A percentile compares a stretch with the other conserved stretches of the same genome.
Evolutionary conservation across 2,113 vertebrate species (phyloP).

Genomic region (Nothocercus julius): DNA sequence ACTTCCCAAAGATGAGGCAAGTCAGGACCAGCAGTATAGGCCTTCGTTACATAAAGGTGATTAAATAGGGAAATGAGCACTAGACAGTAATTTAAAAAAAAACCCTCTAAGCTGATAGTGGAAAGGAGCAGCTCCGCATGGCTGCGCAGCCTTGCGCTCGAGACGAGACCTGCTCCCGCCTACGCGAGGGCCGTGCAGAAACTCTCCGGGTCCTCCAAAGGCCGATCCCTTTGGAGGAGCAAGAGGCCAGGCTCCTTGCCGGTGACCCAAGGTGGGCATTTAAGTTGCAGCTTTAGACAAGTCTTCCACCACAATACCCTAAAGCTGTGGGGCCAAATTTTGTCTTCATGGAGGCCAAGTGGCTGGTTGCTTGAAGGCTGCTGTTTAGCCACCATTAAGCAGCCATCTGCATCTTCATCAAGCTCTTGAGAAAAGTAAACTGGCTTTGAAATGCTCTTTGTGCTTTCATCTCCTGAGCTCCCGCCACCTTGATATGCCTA

Average conservation of each 20-base stretch:
- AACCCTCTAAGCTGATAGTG: neutral
- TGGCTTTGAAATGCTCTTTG: neutral
- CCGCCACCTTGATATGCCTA: neutral
- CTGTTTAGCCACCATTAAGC: neutral
- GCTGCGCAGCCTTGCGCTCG: neutral
- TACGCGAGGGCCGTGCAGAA: neutral
- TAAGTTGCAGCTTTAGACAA: neutral
- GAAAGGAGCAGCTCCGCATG: neutral
- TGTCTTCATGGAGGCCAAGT: neutral
- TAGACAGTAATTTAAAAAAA: neutral
- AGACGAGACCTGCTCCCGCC: neutral
- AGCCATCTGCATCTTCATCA: neutral
- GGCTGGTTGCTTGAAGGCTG: neutral
- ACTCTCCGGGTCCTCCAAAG: neutral
- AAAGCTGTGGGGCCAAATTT: neutral
- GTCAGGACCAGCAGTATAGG: neutral
- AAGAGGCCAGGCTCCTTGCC: neutral
- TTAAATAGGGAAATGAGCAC: neutral
- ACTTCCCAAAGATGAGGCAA: neutral
- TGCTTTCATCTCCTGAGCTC: neutral
- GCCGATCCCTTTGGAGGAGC: neutral
- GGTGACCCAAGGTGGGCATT: fast-evolving
- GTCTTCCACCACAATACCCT: fast-evolving
- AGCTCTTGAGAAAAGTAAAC: neutral
- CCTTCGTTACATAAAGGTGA: neutral